phyloP scores from a whole-genome alignment of 2,797 vertebrate genomes.

The Pristis pectinata region DNA sequence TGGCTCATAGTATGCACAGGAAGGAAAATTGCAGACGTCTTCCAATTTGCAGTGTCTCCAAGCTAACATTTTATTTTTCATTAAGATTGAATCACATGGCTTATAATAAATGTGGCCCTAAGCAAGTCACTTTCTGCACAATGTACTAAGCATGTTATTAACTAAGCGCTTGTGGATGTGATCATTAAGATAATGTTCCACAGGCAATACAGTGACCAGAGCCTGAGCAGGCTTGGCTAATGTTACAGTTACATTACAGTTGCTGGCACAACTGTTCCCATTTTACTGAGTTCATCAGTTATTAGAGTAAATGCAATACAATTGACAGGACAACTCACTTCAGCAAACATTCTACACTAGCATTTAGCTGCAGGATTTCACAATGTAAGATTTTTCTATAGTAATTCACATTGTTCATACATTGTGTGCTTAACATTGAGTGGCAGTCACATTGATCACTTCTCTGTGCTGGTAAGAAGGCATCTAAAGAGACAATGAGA shows the following conservation, averaged over 20 bases:
- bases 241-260: not conserved
- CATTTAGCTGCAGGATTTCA: not conserved
- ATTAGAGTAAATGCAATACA: not conserved
- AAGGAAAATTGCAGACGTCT: too few relatives aligned
- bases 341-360: not conserved
- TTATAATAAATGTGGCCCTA: too few relatives aligned
- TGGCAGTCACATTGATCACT: not conserved
- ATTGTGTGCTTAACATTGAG: not conserved
- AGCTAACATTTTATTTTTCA: too few relatives aligned
- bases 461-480: not conserved
- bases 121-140: not conserved
- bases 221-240: not conserved
- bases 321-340: not conserved
- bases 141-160: not conserved
- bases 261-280: not conserved
- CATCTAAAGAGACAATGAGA: too few relatives aligned
- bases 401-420: not conserved
- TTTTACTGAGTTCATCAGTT: not conserved
- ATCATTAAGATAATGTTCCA: not conserved
- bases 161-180: not conserved
- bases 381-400: not conserved
- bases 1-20: too few relatives aligned
- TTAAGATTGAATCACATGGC: too few relatives aligned
- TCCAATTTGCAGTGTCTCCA: too few relatives aligned
- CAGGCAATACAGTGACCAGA: too few relatives aligned